Conservation (phyloP, 2,797 vertebrate species). For the Kryptopterus vitreolus region DNA sequence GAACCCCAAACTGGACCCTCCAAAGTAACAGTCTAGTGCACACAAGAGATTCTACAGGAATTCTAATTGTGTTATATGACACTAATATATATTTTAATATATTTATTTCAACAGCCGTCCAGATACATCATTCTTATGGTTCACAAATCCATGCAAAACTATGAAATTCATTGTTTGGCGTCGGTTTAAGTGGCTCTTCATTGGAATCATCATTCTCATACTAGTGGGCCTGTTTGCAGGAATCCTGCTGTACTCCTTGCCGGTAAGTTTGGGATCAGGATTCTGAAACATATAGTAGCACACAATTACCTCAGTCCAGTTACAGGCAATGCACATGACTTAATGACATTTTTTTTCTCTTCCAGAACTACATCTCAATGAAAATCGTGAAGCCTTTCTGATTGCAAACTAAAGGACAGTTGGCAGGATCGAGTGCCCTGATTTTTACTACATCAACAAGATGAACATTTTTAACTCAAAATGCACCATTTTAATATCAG, state of each 20-base stretch:
- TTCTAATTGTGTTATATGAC: constrained; percentile 14
- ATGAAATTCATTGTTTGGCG: constrained; percentile 89
- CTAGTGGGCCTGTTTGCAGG: constrained; percentile 76
- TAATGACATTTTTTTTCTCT: constrained; percentile 3
- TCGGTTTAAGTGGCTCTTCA: constrained; percentile 83
- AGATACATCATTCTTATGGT: constrained; percentile 88
- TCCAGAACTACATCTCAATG: constrained; percentile 57
- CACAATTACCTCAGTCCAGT: not conserved
- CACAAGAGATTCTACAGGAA: not conserved
- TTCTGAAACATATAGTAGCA: not conserved
- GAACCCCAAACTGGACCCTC: constrained; percentile 93
- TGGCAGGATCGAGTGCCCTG: not conserved
- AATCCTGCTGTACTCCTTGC: constrained; percentile 82
- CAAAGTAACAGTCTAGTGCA: constrained; percentile 78
- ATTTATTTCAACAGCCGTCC: constrained; percentile 74
- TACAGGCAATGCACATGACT: not conserved
- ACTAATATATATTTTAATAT: not conserved
- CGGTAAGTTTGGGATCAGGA: constrained; percentile 67
- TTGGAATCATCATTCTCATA: constrained; percentile 75
- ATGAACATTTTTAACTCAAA: not conserved
- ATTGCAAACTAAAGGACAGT: not conserved
- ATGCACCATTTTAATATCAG: not conserved
- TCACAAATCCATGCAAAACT: constrained; percentile 88
- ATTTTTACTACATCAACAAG: not conserved
- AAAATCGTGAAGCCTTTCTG: constrained; percentile 55